Evolutionary conservation across 1,140 invertebrate species (phyloP), one percentile per base, ranked within the genome.

Genomic region (Capitella teleta): DNA sequence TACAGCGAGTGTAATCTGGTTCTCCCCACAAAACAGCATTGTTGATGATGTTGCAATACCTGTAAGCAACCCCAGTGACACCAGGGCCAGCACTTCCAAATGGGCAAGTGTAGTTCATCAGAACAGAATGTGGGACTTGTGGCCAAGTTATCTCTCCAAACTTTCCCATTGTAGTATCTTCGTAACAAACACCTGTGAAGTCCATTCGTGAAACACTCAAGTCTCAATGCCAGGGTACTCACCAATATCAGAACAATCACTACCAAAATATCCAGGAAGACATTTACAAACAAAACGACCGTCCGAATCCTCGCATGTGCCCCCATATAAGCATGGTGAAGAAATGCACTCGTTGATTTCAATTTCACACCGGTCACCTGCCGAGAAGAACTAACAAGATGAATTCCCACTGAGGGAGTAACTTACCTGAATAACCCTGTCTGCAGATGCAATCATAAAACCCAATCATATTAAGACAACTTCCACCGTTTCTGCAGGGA

Each of bases 321-420:
- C 30, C 8, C 30, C 30, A 32, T 32, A 10, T 32, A 10, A 10
- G 30, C 95, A 99, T 0, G 93, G 93, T 49, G 81, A 80, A 23
- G 75, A 78, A 0, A 47, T 54, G 52, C 52, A 49, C 32, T 50
- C 48, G 26, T 53, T 28, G 19, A 26, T 43, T 28, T 54, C 43
- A 10, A 34, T 16, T 23, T 55, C 50, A 28, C 56, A 57, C 43
- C 52, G 55, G n/a, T 25, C 37, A 3, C 56, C 56, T n/a, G n/a
- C 8, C 8, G 30, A 32, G 8, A 32, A 10, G 30, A n/a, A 32
- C 8, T 32, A n/a, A n/a, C n/a, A n/a, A n/a, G n/a, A n/a, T n/a
- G n/a, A n/a, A n/a, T n/a, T n/a, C n/a, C n/a, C n/a, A n/a, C n/a
- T n/a, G n/a, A n/a, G n/a, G n/a, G n/a, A n/a, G n/a, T n/a, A n/a